Base-by-base conservation (phyloP, 1,140 invertebrate species). In the Propsilocerus akamusi region DNA sequence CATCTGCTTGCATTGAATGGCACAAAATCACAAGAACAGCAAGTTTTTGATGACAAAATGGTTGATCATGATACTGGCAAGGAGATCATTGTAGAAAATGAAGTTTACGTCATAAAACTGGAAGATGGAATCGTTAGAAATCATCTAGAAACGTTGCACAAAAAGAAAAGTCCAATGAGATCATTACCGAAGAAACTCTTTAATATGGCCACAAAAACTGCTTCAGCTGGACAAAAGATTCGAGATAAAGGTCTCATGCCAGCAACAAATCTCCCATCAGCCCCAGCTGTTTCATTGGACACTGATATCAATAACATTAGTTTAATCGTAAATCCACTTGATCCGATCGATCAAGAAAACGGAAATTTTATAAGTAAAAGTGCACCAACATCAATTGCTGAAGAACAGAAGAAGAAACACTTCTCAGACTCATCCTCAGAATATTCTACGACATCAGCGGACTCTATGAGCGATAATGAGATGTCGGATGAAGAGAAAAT, bases 111-210 rank as follows among this genome's bases (percentile, higher is more conserved):
- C 2, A 86, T 91, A 28, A 90, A 86, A 57, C 87, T 80, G 41
- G 83, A 86, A 22, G 83, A 86, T 55, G 86, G 86, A 1, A 86
- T 87, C 57, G 78, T 90, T 1, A 85, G 86, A 55, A 90, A 89
- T 64, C 86, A 90, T 60, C 78, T 88, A 22, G 78, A 63, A 49
- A 28, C 48, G 1, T 51, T 59, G 2, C 46, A 54, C 8, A 65
- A 65, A 26, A 65, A 65, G 30, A 60, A 59, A 41, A 62, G 61
- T 48, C 63, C 63, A 2, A 65, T 65, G 14, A 37, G 63, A 2
- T 61, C 60, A 49, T 54, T 65, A 5, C 63, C 57, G 5, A 65
- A 65, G 52, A 65, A 65, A 50, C 60, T 65, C 49, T 65, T 65
- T 26, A 62, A 41, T 20, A 41, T 41, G 17, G 34, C 34, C 4